These are phyloP conservation scores for Amazona finschi DNA, from an alignment of 2,797 vertebrate genomes.

Conservation along the genomic window DNA sequence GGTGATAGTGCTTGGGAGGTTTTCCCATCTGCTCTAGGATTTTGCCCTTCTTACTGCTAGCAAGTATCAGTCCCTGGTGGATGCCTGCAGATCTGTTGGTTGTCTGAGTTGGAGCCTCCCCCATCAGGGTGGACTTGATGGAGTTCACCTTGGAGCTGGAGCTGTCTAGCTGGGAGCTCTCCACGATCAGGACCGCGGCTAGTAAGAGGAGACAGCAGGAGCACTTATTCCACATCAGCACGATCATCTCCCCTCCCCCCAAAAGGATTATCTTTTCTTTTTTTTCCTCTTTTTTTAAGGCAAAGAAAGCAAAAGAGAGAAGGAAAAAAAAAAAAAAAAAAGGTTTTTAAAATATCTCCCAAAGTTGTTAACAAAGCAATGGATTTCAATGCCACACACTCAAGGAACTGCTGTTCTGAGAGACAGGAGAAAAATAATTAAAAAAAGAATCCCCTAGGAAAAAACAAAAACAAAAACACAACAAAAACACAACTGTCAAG, in stretches of 20 bases:
- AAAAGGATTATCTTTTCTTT: not conserved
- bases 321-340: accelerated
- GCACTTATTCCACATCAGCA: slow-evolving; percentile 81
- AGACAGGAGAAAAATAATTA: not conserved
- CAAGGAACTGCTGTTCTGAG: slow-evolving; percentile 9
- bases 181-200: slow-evolving; percentile 84
- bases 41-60: slow-evolving; percentile 86
- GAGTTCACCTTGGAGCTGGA: slow-evolving; percentile 89
- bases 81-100: slow-evolving; percentile 81
- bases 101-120: slow-evolving; percentile 82
- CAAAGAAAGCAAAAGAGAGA: not conserved
- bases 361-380: slow-evolving; percentile 1
- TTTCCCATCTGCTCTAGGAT: slow-evolving; percentile 84
- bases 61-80: slow-evolving; percentile 76
- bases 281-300: not conserved
- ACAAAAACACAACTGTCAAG: not conserved
- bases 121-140: slow-evolving; percentile 88
- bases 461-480: not conserved
- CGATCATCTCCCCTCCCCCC: slow-evolving; percentile 82
- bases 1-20: slow-evolving; percentile 50
- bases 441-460: not conserved
- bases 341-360: slow-evolving; percentile 2
- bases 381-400: slow-evolving; percentile 12
- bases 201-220: slow-evolving; percentile 86
- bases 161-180: slow-evolving; percentile 84